Evolutionary conservation across 1,140 invertebrate species (phyloP), one percentile per base, ranked within the genome.

Genomic region (Stegodyphus mimosarum): DNA sequence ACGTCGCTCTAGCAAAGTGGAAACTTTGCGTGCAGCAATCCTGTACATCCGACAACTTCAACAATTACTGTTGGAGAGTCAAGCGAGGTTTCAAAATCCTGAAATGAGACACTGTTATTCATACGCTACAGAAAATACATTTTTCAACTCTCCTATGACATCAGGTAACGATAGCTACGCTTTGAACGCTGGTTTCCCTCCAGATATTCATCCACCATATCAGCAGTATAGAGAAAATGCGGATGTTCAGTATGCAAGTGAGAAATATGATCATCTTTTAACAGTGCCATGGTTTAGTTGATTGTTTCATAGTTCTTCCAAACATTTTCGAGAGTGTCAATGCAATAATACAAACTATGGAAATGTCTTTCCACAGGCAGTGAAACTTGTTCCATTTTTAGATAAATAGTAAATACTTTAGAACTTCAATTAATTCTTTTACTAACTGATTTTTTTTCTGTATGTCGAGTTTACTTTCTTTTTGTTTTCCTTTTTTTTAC

Each of bases 41-140:
- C 95, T 97, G 88, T 98, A 98, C 89, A 98, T 98, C 87, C 91
- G 95, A 88, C 94, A 95, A 70, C 91, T 98, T 33, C 95, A 97
- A 89, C 93, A 93, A 88, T 89, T 98, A 10, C 90, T 98, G 92
- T 15, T 83, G 18, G 80, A 83, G n/a, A 83, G 48, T 53, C 80
- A 83, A 60, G 66, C 48, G n/a, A 9, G 18, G 11, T 74, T 66
- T 13, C 70, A 74, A 53, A 17, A 74, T 7, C 71, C 73, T 6
- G 66, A 18, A 13, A 15, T 33, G 15, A 49, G 52, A 3, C 48
- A 17, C 7, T 74, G 71, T 48, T 83, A 83, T 66, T 11, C 60
- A 48, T 74, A 83, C 53, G 49, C 49, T n/a, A 55, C 18, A 6
- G 17, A 72, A 4, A 17, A 60, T 18, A 0, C 50, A 10, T 83